Percentiles rank a stretch among this genome's conserved stretches.
phyloP scores from a whole-genome alignment of 2,797 vertebrate genomes.

The Pempheris klunzingeri region DNA sequence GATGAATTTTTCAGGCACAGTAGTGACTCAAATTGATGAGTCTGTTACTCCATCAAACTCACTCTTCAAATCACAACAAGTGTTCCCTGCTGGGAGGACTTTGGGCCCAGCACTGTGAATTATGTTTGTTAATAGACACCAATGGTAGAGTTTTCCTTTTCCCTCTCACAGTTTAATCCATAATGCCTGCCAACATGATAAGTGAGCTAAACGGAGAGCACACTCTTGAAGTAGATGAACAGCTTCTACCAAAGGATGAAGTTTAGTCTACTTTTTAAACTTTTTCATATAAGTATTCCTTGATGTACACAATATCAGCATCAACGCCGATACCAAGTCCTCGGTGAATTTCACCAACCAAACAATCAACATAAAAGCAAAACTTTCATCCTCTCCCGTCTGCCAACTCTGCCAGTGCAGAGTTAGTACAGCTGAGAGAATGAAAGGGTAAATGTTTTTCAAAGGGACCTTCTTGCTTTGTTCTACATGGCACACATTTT shows the following conservation, averaged over 20 bases:
- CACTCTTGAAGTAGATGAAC: slow-evolving; percentile 10
- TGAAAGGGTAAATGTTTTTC: slow-evolving; percentile 58
- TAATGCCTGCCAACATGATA: slow-evolving; percentile 26
- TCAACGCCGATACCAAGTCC: slow-evolving; percentile 5
- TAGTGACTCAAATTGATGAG: slow-evolving; percentile 18
- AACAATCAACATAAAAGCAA: slow-evolving; percentile 50
- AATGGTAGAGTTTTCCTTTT: slow-evolving; percentile 35
- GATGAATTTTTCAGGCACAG: slow-evolving; percentile 1
- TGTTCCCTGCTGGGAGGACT: slow-evolving; percentile 44
- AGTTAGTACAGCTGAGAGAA: slow-evolving; percentile 32
- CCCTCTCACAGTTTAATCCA: slow-evolving; percentile 33
- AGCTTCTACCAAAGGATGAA: slow-evolving; percentile 27
- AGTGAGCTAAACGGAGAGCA: slow-evolving; percentile 13
- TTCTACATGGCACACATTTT: slow-evolving; percentile 43
- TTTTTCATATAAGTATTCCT: slow-evolving; percentile 26
- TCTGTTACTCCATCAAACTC: slow-evolving; percentile 22
- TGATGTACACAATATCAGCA: slow-evolving; percentile 22
- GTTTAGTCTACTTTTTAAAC: slow-evolving; percentile 12
- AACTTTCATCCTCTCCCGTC: slow-evolving; percentile 37
- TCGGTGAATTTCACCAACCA: slow-evolving; percentile 36
- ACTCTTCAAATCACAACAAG: slow-evolving; percentile 46
- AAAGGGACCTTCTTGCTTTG: slow-evolving; percentile 44
- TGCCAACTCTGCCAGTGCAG: slow-evolving; percentile 16
- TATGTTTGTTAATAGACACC: slow-evolving; percentile 44
- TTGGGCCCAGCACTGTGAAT: slow-evolving; percentile 29